phyloP scores from a whole-genome alignment of 92 coral and sea anemone genomes.

The Nematostella vectensis region DNA sequence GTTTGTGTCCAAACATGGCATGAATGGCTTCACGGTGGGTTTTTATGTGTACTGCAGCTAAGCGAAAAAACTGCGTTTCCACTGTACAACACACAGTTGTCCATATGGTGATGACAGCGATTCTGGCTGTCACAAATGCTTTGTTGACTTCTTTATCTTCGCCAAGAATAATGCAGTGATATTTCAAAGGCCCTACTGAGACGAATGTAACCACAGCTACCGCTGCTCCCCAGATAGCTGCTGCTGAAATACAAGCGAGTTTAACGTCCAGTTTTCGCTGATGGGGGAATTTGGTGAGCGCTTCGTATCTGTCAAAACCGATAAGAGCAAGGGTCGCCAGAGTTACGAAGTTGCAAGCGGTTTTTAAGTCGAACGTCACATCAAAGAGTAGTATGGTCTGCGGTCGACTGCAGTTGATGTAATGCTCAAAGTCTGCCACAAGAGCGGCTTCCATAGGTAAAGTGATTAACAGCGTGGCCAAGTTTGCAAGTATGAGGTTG shows the following conservation, averaged over 20 bases:
- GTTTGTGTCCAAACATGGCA: neutral
- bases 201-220: neutral
- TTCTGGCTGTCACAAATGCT: neutral
- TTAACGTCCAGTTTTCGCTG: conserved; percentile 10
- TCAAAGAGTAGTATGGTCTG: neutral
- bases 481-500: neutral
- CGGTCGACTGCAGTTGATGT: neutral
- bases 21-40: neutral
- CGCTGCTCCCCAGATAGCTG: neutral
- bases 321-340: conserved; percentile 2
- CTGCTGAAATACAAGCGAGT: neutral
- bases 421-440: neutral
- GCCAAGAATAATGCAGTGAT: neutral
- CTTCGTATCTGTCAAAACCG: conserved; percentile 2
- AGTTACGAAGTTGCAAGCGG: neutral
- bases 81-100: neutral
- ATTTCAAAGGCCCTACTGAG: neutral
- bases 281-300: conserved; percentile 7
- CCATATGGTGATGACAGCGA: neutral
- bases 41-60: neutral
- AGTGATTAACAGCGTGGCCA: neutral
- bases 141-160: neutral
- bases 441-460: neutral
- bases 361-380: neutral
- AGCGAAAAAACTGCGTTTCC: neutral